Conservation (phyloP, 2,113 vertebrate species). For the Dipodomys ordii region DNA sequence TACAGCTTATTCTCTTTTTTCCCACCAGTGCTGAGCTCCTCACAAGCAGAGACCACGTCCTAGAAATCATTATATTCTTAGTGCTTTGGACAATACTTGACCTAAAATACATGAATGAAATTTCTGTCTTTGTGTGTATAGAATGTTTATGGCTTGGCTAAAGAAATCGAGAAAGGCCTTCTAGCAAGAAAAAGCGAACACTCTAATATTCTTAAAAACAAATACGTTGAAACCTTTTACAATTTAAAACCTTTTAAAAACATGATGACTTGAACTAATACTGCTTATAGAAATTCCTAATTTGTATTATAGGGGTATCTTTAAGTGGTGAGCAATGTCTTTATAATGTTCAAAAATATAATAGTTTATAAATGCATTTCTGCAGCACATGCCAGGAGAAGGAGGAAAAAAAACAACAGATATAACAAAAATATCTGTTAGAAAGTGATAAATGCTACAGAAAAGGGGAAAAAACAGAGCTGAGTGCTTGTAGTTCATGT, state of each 20-base stretch:
- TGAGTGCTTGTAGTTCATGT: too few relatives aligned
- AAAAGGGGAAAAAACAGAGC: too few relatives aligned
- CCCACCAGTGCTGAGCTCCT: neutral
- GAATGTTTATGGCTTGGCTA: neutral
- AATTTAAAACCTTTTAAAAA: neutral
- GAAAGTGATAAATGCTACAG: too few relatives aligned
- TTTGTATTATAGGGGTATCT: neutral
- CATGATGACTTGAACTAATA: neutral
- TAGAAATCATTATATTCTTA: conserved; percentile 44
- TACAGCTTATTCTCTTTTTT: neutral
- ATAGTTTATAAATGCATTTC: neutral
- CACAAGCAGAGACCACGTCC: neutral
- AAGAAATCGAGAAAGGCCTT: conserved; percentile 26
- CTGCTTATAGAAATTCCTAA: neutral
- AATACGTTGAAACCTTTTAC: neutral
- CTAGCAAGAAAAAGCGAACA: conserved; percentile 39
- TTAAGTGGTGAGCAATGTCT: conserved; percentile 13
- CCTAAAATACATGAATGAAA: conserved; percentile 36
- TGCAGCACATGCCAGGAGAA: neutral
- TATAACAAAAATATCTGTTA: neutral
- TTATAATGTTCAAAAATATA: conserved; percentile 27
- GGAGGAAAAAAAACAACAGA: neutral
- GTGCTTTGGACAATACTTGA: conserved; percentile 37
- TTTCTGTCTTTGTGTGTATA: neutral
- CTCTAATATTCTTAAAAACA: neutral